phyloP scores from a whole-genome alignment of 2,113 vertebrate genomes.

The Callaeas wilsoni region DNA sequence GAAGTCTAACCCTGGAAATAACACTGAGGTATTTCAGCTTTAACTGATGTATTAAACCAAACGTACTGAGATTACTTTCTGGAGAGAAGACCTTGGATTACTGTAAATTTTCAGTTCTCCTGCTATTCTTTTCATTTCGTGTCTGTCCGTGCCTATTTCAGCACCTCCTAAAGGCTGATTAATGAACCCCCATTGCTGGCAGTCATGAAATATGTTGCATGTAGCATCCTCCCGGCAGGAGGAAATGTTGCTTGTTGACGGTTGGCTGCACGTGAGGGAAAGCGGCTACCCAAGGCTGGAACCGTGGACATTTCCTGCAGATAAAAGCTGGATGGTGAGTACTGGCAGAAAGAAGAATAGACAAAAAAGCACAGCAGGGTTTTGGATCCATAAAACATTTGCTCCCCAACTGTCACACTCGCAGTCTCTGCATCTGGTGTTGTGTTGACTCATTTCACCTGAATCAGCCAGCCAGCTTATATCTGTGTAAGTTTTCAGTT shows the following conservation, averaged over 20 bases:
- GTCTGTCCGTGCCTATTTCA: background rate
- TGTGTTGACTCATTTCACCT: constrained; percentile 66
- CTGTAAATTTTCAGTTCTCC: background rate
- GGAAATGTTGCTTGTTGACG: background rate
- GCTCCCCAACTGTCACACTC: constrained; percentile 59
- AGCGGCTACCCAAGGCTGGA: constrained; percentile 6
- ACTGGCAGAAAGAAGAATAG: constrained; percentile 3
- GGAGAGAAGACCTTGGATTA: background rate
- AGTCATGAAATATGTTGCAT: background rate
- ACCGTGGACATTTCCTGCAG: background rate
- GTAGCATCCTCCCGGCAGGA: background rate
- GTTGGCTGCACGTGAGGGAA: background rate
- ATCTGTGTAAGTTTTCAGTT: constrained; percentile 38
- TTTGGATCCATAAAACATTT: constrained; percentile 63
- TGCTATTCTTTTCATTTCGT: background rate
- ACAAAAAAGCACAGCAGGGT: constrained; percentile 63
- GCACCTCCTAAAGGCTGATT: constrained; percentile 36
- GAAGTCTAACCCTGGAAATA: background rate
- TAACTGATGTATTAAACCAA: background rate
- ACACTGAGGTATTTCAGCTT: background rate
- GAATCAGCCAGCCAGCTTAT: constrained; percentile 40
- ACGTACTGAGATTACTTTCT: background rate
- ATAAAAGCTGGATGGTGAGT: constrained; percentile 1
- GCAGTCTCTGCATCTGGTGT: constrained; percentile 62
- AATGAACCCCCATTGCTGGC: background rate